Conservation (phyloP, 1,140 invertebrate species). For the Drosophila azteca region DNA sequence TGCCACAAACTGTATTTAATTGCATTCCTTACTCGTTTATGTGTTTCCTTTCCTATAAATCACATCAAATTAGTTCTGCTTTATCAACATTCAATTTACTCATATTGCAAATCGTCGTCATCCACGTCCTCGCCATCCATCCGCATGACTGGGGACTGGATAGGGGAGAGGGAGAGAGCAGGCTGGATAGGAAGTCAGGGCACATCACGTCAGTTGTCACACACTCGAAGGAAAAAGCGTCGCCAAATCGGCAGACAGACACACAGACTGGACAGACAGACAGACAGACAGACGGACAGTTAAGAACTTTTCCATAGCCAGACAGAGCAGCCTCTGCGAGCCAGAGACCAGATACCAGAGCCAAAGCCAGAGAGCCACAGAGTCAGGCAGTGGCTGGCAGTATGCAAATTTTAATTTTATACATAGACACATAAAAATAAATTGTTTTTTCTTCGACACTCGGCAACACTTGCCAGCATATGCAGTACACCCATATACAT, state of each 20-base stretch:
- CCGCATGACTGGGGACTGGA: not conserved
- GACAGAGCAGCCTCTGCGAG: slow-evolving; percentile 15
- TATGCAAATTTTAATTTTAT: slow-evolving; percentile 80
- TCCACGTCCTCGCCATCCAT: not conserved
- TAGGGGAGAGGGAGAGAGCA: not conserved
- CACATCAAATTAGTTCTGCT: slow-evolving; percentile 9
- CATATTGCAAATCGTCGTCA: slow-evolving; percentile 4
- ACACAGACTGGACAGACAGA: slow-evolving; percentile 16
- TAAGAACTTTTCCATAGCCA: slow-evolving; percentile 38
- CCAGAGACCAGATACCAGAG: slow-evolving; percentile 15
- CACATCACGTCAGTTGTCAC: slow-evolving; percentile 54
- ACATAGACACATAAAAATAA: slow-evolving; percentile 77
- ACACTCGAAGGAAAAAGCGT: slow-evolving; percentile 23
- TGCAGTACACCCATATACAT: slow-evolving; percentile 28
- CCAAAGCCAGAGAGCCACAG: slow-evolving; percentile 16
- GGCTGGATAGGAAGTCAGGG: slow-evolving; percentile 9
- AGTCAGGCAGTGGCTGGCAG: slow-evolving; percentile 45
- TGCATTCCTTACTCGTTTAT: not conserved
- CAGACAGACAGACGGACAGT: no score
- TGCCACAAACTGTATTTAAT: no score
- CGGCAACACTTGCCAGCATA: slow-evolving; percentile 71
- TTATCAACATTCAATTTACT: slow-evolving; percentile 12
- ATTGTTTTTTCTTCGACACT: slow-evolving; percentile 67
- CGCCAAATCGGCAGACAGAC: slow-evolving; percentile 33
- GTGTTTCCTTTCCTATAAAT: not conserved